Evolutionary conservation across 2,113 vertebrate genomes (phyloP).

Genomic region (Hemicordylus capensis): DNA sequence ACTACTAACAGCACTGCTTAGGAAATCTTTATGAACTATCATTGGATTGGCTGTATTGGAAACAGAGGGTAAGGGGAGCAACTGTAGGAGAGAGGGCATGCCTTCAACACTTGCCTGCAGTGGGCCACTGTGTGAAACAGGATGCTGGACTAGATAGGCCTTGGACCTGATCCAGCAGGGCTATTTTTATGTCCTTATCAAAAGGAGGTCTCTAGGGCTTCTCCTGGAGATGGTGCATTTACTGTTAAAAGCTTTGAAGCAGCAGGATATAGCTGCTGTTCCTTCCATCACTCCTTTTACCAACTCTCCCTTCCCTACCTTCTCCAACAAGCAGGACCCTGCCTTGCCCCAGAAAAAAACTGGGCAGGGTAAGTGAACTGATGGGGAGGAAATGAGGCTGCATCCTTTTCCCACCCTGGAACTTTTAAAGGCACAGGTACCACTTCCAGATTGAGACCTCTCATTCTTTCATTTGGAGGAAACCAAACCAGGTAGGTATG

Average conservation of each 20-base stretch:
- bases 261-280: not conserved
- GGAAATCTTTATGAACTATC: too few species aligned
- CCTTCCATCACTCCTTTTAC: too few species aligned
- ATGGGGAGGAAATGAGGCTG: not conserved
- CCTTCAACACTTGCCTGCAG: too few species aligned
- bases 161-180: too few species aligned
- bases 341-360: not conserved
- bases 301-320: not conserved
- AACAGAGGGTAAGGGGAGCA: too few species aligned
- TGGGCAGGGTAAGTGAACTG: not conserved
- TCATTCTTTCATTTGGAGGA: slow-evolving; percentile 25
- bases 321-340: not conserved
- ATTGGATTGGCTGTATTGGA: too few species aligned
- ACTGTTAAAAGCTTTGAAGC: not conserved
- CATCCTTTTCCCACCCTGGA: not conserved
- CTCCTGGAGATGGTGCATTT: not conserved
- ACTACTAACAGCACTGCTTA: too few species aligned
- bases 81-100: too few species aligned
- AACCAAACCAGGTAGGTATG: slow-evolving; percentile 34
- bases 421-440: too few species aligned
- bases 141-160: too few species aligned
- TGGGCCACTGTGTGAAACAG: too few species aligned
- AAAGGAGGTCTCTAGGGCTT: not conserved
- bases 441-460: not conserved
- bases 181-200: too few species aligned